Base-by-base conservation (phyloP, 2,113 vertebrate genomes). In the Butastur rufipennis region DNA sequence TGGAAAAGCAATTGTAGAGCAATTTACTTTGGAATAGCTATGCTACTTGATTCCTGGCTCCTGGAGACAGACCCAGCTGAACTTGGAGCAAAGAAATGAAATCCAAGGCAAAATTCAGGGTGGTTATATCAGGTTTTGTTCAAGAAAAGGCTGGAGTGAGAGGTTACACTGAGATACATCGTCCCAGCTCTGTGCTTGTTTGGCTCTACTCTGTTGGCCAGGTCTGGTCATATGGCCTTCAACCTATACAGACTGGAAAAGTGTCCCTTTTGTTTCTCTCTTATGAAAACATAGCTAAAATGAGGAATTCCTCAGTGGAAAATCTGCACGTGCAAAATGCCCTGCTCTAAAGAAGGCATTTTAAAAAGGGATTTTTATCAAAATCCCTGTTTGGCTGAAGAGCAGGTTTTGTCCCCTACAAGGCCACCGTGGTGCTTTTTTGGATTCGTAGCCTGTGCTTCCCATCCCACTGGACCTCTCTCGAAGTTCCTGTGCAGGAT, bases 11-110 rank as follows among this genome's bases (percentile, higher is more conserved):
- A 73, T 66, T 42, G 73, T 15, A 59, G 65, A 92, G 56, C 80
- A 56, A 80, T 92, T 95, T 88, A 86, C 56, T 94, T 92, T 84
- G 80, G 68, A 95, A 62, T 42, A 84, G 72, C 50, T 81, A 20
- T 73, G 32, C 67, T 92, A 31, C 79, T 75, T 88, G 58, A 89
- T 58, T 91, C 68, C 77, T 74, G 59, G 52, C 61, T 95, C 68
- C 80, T 71, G 50, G 56, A 89, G 56, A 58, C 32, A 71, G 68
- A 89, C 55, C 18, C 47, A 26, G 77, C 17, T 23, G 14, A 82
- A 70, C 72, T 32, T 53, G 72, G 38, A 88, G 80, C 45, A 70
- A 50, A 84, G 63, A 63, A 80, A 78, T 50, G 22, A 93, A 86
- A 88, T 22, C n/a, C 0, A 0, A 84, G 59, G 65, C 38, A 71